Conservation (phyloP, 2,888 invertebrate species). For the Clivina fossor region DNA sequence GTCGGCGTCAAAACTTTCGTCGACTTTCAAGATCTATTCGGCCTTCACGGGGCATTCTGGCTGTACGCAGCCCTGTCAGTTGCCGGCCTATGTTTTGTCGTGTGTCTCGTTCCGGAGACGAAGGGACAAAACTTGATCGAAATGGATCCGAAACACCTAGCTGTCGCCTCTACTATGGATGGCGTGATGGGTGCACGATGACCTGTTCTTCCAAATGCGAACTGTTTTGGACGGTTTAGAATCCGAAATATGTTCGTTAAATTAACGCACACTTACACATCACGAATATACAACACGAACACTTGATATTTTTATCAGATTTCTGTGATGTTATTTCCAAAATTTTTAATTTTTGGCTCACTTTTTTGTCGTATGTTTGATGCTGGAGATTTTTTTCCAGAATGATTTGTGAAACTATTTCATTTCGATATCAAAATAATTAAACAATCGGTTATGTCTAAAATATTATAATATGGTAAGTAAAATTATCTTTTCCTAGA, state of each 20-base stretch:
- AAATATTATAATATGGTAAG: too few species aligned
- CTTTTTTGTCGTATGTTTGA: too few species aligned
- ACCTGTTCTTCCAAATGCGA: constrained; percentile 22
- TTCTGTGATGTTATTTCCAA: too few species aligned
- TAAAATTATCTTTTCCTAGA: too few species aligned
- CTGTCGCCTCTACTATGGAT: neutral
- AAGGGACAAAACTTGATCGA: constrained; percentile 88
- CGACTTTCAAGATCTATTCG: constrained; percentile 74
- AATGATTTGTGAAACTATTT: too few species aligned
- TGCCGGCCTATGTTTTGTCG: constrained; percentile 79
- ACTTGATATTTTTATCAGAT: too few species aligned
- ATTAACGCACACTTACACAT: constrained; percentile 16
- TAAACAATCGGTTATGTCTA: too few species aligned
- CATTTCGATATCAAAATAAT: too few species aligned
- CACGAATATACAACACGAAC: neutral
- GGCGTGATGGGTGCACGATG: constrained; percentile 15
- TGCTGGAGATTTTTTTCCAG: too few species aligned
- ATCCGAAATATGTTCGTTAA: neutral
- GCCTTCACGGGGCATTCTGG: constrained; percentile 85
- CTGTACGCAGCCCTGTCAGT: constrained; percentile 82
- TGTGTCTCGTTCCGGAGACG: constrained; percentile 86
- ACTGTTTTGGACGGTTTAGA: constrained; percentile 17
- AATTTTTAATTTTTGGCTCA: too few species aligned
- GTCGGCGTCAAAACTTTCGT: constrained; percentile 84
- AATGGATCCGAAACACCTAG: constrained; percentile 72